phyloP scores from a whole-genome alignment of 1,140 invertebrate species.

The Ruditapes philippinarum region DNA sequence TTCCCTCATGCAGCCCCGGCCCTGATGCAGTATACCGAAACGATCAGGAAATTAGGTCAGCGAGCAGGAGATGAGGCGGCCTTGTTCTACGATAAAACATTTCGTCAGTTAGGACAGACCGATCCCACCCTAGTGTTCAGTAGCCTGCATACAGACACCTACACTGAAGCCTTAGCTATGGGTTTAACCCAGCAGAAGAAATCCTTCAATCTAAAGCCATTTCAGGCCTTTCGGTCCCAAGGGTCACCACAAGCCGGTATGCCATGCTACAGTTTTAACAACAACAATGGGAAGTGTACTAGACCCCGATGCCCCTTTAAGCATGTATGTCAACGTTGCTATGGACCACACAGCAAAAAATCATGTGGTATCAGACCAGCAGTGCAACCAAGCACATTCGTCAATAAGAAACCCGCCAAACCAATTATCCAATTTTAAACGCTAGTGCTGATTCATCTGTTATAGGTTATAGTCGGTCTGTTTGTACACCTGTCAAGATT shows the following conservation, averaged over 20 bases:
- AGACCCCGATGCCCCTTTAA: neutral
- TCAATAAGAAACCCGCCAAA: too few relatives aligned
- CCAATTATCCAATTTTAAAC: neutral
- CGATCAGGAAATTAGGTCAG: neutral
- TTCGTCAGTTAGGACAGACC: neutral
- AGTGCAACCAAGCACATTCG: neutral
- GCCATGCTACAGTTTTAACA: neutral
- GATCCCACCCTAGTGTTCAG: neutral
- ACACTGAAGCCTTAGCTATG: neutral
- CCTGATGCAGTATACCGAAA: neutral
- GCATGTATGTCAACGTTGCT: conserved; percentile 46
- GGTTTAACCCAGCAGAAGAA: neutral
- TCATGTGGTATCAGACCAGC: neutral
- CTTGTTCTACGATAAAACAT: conserved; percentile 41
- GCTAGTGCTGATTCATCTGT: too few relatives aligned
- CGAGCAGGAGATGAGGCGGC: conserved; percentile 16
- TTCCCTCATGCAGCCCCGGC: neutral
- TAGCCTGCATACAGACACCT: neutral
- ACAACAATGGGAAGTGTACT: conserved; percentile 5
- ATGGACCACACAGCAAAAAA: neutral
- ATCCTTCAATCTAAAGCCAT: neutral
- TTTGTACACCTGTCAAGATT: neutral
- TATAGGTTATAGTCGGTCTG: too few relatives aligned
- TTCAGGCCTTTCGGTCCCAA: neutral
- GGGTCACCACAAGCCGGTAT: neutral